These are phyloP conservation scores for Serranus cabrilla DNA, from an alignment of 2,797 vertebrate genomes.

Conservation along the genomic window DNA sequence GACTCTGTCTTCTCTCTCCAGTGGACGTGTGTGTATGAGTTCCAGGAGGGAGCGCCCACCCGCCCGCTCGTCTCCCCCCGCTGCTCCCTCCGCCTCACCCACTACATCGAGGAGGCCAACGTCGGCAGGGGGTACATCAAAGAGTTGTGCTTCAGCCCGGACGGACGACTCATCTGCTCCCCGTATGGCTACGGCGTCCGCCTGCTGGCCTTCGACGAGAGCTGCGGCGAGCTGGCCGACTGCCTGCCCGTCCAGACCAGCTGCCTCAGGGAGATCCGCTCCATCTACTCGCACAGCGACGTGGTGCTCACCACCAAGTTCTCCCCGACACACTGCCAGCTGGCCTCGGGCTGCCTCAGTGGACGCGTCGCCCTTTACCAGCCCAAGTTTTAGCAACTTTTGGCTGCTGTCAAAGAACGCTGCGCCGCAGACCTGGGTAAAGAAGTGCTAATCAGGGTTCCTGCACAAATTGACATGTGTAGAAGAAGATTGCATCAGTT, in stretches of 20 bases:
- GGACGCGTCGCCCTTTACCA: constrained; percentile 98
- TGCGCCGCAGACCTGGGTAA: constrained; percentile 39
- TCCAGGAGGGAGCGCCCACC: constrained; percentile 95
- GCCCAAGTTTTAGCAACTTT: constrained; percentile 93
- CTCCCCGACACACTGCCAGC: constrained; percentile 99
- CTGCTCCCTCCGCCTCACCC: constrained; percentile 95
- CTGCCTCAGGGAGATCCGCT: constrained; percentile 93
- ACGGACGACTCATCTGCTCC: constrained; percentile 97
- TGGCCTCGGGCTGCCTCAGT: constrained; percentile 99
- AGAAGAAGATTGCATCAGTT: neutral
- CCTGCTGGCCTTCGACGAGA: constrained; percentile 93
- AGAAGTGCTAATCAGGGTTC: constrained; percentile 18
- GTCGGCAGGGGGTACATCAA: constrained; percentile 98
- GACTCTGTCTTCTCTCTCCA: constrained; percentile 60
- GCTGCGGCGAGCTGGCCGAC: constrained; percentile 95
- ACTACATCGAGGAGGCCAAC: constrained; percentile 98
- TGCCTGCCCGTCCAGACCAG: constrained; percentile 94
- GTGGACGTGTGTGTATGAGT: constrained; percentile 99
- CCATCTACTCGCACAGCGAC: constrained; percentile 97
- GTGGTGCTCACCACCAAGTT: constrained; percentile 99
- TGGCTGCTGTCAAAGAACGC: neutral
- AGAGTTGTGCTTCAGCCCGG: constrained; percentile 98
- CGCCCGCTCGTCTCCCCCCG: constrained; percentile 92
- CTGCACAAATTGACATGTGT: constrained; percentile 11
- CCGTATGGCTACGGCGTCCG: constrained; percentile 97